Percentiles rank a stretch among this genome's conserved stretches.
These are phyloP conservation scores for Apantesis nais DNA, from an alignment of 2,888 invertebrate genomes.

Conservation along the genomic window DNA sequence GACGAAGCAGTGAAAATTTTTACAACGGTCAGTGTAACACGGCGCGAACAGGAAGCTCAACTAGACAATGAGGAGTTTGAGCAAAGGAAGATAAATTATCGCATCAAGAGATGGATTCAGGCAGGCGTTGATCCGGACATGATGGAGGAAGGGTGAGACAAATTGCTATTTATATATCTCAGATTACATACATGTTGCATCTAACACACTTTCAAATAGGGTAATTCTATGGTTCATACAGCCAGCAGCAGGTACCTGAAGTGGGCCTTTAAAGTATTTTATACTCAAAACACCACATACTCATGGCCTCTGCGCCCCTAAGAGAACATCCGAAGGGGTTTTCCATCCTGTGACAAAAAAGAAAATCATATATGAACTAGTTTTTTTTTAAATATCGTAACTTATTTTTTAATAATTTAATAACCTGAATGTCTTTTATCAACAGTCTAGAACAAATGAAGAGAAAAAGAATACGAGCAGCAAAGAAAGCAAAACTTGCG, in stretches of 20 bases:
- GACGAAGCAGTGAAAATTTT: slow-evolving; percentile 95
- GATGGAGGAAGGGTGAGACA: slow-evolving; percentile 87
- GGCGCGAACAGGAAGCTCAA: slow-evolving; percentile 96
- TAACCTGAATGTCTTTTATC: slow-evolving; percentile 3
- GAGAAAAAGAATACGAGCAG: slow-evolving; percentile 72
- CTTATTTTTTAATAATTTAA: not conserved
- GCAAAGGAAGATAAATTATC: slow-evolving; percentile 93
- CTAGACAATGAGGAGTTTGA: slow-evolving; percentile 96
- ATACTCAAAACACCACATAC: too few relatives aligned
- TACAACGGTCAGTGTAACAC: slow-evolving; percentile 96
- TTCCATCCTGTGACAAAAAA: too few relatives aligned
- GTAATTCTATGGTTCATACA: too few relatives aligned
- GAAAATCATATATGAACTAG: too few relatives aligned
- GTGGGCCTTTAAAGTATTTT: too few relatives aligned
- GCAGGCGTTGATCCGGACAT: slow-evolving; percentile 93
- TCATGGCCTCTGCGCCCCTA: too few relatives aligned
- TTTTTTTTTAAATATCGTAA: not conserved
- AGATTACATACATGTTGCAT: too few relatives aligned
- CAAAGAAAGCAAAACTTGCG: slow-evolving; percentile 74
- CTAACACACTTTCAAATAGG: too few relatives aligned
- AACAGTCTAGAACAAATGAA: slow-evolving; percentile 78
- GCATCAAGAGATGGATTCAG: slow-evolving; percentile 94
- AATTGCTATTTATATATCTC: not conserved
- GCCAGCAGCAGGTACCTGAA: too few relatives aligned
- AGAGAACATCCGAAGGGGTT: too few relatives aligned